A percentile compares a stretch with the other conserved stretches of the same genome.
These are phyloP conservation scores for Oxygymnocypris stewartii DNA, from an alignment of 2,113 vertebrate species.

Conservation along the genomic window DNA sequence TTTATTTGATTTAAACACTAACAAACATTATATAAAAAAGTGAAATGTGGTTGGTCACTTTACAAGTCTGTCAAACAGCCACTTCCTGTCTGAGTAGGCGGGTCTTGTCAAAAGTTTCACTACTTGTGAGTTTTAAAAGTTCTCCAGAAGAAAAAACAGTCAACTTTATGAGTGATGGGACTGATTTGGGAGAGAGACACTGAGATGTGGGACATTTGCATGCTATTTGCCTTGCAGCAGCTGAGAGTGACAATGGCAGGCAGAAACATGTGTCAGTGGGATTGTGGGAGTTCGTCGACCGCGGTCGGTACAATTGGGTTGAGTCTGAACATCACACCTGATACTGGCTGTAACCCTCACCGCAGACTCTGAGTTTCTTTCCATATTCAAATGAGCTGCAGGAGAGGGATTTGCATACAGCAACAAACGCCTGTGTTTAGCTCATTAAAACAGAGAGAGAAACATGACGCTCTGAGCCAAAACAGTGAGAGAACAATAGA, in stretches of 20 bases:
- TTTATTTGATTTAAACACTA: not conserved
- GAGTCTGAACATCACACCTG: not conserved
- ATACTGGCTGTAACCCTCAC: not conserved
- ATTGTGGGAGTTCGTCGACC: constrained; percentile 15
- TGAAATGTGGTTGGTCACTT: not conserved
- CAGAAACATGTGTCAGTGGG: not conserved
- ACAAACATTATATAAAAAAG: not conserved
- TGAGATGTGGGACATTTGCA: constrained; percentile 36
- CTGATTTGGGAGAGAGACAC: constrained; percentile 8
- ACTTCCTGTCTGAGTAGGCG: not conserved
- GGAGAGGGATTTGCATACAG: constrained; percentile 43
- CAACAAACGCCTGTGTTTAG: constrained; percentile 34
- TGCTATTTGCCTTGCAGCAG: constrained; percentile 45
- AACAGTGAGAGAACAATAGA: not conserved
- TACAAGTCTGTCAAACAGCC: not conserved
- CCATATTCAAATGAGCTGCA: constrained; percentile 54
- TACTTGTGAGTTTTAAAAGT: not conserved
- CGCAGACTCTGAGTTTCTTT: constrained; percentile 30
- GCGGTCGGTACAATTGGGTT: not conserved
- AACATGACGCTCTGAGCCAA: not conserved
- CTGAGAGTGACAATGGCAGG: constrained; percentile 31
- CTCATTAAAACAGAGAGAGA: constrained; percentile 35
- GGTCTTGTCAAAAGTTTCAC: not conserved
- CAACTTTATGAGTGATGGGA: not conserved
- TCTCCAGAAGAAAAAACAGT: not conserved